Conservation (phyloP, 2,888 invertebrate genomes). For the Meta bourneti region DNA sequence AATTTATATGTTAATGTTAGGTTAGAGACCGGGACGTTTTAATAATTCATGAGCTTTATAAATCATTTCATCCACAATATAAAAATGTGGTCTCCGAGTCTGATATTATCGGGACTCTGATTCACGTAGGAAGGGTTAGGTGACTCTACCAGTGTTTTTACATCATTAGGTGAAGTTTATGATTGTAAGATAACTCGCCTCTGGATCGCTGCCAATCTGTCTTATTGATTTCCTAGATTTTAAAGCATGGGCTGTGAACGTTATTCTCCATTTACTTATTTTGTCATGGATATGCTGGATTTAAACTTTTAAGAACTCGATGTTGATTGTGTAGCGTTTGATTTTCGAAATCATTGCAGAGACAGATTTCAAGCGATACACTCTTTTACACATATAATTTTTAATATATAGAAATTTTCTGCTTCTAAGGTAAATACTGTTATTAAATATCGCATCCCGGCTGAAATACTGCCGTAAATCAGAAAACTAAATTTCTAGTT, state of each 20-base stretch:
- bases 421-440: too few species aligned
- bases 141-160: background rate
- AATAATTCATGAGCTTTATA: slow-evolving; percentile 26
- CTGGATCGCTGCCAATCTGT: background rate
- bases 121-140: background rate
- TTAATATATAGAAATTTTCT: too few species aligned
- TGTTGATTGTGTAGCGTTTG: too few species aligned
- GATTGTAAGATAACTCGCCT: background rate
- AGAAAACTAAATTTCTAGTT: too few species aligned
- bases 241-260: background rate
- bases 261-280: background rate
- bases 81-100: background rate
- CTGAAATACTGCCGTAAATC: too few species aligned
- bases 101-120: too few species aligned
- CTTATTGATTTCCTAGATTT: background rate
- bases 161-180: background rate
- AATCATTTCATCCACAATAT: background rate
- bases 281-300: background rate
- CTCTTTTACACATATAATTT: too few species aligned
- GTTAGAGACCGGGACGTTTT: background rate
- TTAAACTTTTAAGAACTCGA: too few species aligned
- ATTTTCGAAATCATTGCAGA: too few species aligned
- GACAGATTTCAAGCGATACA: too few species aligned
- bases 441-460: too few species aligned
- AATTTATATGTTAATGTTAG: slow-evolving; percentile 13